These are phyloP conservation scores for Xestoiulus laeticollis DNA, from an alignment of 2,888 invertebrate genomes.

Conservation along the genomic window DNA sequence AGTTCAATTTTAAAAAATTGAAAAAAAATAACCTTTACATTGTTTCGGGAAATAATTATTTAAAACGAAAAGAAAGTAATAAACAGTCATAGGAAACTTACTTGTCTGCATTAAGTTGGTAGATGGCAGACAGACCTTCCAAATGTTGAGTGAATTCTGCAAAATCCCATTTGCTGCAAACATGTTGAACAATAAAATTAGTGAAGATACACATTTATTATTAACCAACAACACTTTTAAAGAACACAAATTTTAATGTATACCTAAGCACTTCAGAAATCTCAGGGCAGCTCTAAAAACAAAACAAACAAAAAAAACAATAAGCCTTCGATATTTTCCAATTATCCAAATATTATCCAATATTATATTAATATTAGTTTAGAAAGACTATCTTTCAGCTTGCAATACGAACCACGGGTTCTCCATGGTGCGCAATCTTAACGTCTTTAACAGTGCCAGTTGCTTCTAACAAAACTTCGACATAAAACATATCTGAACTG, in stretches of 20 bases:
- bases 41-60: too few relatives aligned
- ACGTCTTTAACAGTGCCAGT: conserved; percentile 89
- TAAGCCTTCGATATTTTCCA: background rate
- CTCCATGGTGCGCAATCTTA: conserved; percentile 90
- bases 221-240: background rate
- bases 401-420: conserved; percentile 64
- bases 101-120: conserved; percentile 93
- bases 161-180: conserved; percentile 75
- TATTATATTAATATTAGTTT: too few relatives aligned
- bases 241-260: conserved; percentile 34
- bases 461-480: conserved; percentile 87
- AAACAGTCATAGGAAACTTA: conserved; percentile 59
- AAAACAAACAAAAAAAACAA: background rate
- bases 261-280: conserved; percentile 72
- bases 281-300: conserved; percentile 84
- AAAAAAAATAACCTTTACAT: background rate
- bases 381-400: background rate
- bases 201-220: background rate
- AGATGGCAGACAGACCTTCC: conserved; percentile 89
- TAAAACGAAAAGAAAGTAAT: background rate
- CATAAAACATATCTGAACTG: conserved; percentile 95
- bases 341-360: too few relatives aligned
- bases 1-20: background rate
- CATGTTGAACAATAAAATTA: background rate
- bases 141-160: conserved; percentile 90